Base-by-base conservation (phyloP, 2,113 vertebrate genomes). In the Poicephalus meyeri region DNA sequence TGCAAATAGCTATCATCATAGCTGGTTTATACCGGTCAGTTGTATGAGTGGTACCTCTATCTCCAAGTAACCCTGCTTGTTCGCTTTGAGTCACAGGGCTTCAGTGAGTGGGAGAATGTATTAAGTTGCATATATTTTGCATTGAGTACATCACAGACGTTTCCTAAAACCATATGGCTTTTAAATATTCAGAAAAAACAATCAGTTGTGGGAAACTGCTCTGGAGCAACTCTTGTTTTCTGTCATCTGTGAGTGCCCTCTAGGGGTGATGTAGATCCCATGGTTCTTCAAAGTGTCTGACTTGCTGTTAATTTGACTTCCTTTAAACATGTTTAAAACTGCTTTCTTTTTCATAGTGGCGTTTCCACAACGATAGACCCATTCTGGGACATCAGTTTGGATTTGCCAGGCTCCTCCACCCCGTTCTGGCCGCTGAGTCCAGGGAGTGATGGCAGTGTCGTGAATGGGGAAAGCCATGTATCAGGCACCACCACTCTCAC, bases 351-450 rank as follows among this genome's bases (percentile, higher is more conserved):
- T 49, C 84, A 2, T 50, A 99, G 99, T 29, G 99, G 99, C 16
- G 99, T 99, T 96, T 99, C 99, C 90, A 99, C 99, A 13, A 99
- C 99, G 28, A 99, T 99, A 98, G 99, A 99, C 96, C 99, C 99
- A 0, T 99, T 99, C 94, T 99, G 99, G 99, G 99, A 99, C 98
- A 99, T 99, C 98, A 99, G 99, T 91, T 97, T 99, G 97, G 99
- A 99, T 95, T 98, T 99, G 88, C 99, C 99, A 5, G 99, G 99
- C 92, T 99, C 99, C 9, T 99, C 99, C 53, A 99, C 99, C 14
- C 99, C 99, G 2, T 99, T 99, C 98, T 99, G 99, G 99, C 99
- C 99, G 2, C 98, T 99, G 93, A 99, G 99, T 80, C 99, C 99
- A 0, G 99, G 99, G 73, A 99, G 99, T 11, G 99, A 99, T 47